Evolutionary conservation across 2,888 invertebrate species (phyloP), one percentile per base, ranked within the genome.

Genomic region (Lasioglossum lativentre): DNA sequence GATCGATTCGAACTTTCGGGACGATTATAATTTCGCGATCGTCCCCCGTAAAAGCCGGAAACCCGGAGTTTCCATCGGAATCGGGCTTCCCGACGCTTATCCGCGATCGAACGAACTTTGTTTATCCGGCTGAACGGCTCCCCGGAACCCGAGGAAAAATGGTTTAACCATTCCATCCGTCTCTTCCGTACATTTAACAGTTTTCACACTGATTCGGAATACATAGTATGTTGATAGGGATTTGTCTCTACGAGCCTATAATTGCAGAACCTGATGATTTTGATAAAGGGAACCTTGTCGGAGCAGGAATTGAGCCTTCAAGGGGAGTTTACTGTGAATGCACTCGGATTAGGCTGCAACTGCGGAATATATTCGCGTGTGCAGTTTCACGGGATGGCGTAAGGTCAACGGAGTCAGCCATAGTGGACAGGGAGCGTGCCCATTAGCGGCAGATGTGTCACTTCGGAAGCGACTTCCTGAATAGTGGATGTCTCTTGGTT

Each of bases 1-100:
- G 66, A 79, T 85, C 78, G 86, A 81, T 74, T 74, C 23, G 74
- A 23, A 80, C 70, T 83, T 59, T 8, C n/a, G 27, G 0, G 0
- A n/a, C 78, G 77, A 85, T 85, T 78, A 82, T 76, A 82, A 74
- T 81, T 81, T 83, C 68, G 47, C 76, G 77, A 82, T 78, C 3
- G 56, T 16, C 16, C n/a, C n/a, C 16, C 23, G 56, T 38, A 23
- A 19, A 72, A 56, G 42, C 52, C 45, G n/a, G n/a, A 45, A 27
- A 23, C 68, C 16, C 23, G 10, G n/a, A 38, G 45, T 56, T 27
- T 10, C 76, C 4, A 16, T 66, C n/a, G 56, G 71, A 72, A 75
- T 63, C 75, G 14, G 30, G 10, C 19, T 59, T 23, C 23, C 30
- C 63, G 30, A 14, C 23, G 42, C 42, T 42, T 14, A 70, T 70